These are phyloP conservation scores for Mesaphorura yosii DNA, from an alignment of 1,140 invertebrate species.

Conservation along the genomic window DNA sequence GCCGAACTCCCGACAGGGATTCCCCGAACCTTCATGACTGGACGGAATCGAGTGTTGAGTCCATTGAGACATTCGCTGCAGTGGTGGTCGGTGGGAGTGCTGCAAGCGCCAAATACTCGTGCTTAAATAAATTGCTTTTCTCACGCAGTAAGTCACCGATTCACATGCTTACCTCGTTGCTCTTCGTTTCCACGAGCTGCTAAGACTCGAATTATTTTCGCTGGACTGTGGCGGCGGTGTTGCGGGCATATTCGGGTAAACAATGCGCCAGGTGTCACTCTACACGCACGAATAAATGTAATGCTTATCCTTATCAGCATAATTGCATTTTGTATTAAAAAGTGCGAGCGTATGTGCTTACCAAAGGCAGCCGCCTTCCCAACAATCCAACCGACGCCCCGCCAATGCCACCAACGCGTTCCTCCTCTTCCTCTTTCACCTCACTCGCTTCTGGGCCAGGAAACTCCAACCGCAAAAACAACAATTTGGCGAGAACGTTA, in stretches of 20 bases:
- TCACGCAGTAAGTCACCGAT: constrained; percentile 9
- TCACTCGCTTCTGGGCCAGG: constrained; percentile 28
- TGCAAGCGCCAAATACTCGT: too few species aligned
- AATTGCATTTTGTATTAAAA: too few species aligned
- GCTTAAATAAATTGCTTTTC: too few species aligned
- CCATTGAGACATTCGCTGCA: too few species aligned
- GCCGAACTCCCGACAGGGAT: constrained; percentile 8
- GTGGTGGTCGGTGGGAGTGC: too few species aligned
- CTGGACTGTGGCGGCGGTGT: constrained; percentile 11
- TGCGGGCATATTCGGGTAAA: constrained; percentile 24
- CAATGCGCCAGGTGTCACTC: constrained; percentile 25
- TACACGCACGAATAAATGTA: not conserved
- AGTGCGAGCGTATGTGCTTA: too few species aligned
- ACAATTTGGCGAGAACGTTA: constrained; percentile 40
- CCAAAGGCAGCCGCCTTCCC: too few species aligned
- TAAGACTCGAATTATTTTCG: constrained; percentile 5
- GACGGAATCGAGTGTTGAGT: constrained; percentile 12
- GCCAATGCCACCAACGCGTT: too few species aligned
- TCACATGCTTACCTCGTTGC: not conserved
- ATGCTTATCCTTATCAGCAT: too few species aligned
- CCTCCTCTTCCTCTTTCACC: too few species aligned
- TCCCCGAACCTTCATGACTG: constrained; percentile 25
- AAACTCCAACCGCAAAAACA: constrained; percentile 42
- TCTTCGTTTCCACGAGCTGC: not conserved
- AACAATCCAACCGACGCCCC: too few species aligned